Base-by-base conservation (phyloP, 2,888 invertebrate species). In the Eledona agricola region DNA sequence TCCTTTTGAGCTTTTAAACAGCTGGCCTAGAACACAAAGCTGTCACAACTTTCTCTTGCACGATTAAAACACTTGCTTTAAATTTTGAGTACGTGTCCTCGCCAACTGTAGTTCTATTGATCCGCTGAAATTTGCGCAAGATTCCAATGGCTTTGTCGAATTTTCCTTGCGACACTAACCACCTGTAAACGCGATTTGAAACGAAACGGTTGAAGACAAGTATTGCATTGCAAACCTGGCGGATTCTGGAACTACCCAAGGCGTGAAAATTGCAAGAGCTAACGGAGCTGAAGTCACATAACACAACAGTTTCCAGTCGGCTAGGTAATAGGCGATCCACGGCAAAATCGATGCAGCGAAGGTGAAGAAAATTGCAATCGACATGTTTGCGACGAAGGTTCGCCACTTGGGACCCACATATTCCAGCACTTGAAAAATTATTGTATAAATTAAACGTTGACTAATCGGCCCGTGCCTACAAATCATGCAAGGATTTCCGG, bases 381-480 rank as follows among this genome's bases (percentile, higher is more conserved):
- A 92, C 89, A 93, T 90, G 73, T 93, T 93, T 11, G 93, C 93
- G 0, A 93, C 93, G 71, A 93, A 90, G 0, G 93, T 93, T 6
- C 93, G 81, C 88, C 92, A 93, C 78, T 89, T 89, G 20, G 92
- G 93, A 5, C 93, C 93, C 2, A 93, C 92, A 76, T 93, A 93
- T 72, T 93, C 93, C 57, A 93, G 72, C 22, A 92, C 93, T 93
- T 29, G 4, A 31, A 50, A 23, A 32, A 43, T 15, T 28, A 12
- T n/a, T 4, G 15, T 38, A n/a, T n/a, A n/a, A n/a, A n/a, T n/a
- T n/a, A n/a, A n/a, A n/a, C n/a, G n/a, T n/a, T n/a, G n/a, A n/a
- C n/a, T n/a, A n/a, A n/a, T n/a, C n/a, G n/a, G n/a, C n/a, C n/a
- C n/a, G n/a, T n/a, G n/a, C n/a, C n/a, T n/a, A n/a, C n/a, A n/a